A percentile compares a stretch with the other conserved stretches of the same genome.
Conservation (phyloP, 1,140 invertebrate species). For the Sycophila sp. region DNA sequence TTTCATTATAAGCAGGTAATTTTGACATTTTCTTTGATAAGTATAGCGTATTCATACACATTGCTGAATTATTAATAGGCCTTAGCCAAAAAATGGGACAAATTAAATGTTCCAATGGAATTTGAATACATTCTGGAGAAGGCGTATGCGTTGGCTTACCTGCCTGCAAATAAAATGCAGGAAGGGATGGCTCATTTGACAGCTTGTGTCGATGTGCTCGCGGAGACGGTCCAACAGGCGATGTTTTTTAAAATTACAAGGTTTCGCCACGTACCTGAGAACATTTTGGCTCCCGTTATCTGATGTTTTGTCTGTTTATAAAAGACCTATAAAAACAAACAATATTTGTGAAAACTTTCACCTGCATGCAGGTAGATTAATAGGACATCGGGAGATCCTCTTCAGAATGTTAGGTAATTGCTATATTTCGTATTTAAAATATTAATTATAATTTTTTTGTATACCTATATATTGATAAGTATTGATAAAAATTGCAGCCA, state of each 20-base stretch:
- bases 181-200: not conserved
- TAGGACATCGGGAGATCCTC: no score
- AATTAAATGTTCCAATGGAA: not conserved
- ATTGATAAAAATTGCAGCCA: no score
- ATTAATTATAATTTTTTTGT: no score
- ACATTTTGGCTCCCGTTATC: not conserved
- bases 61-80: no score
- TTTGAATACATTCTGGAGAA: not conserved
- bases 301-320: not conserved
- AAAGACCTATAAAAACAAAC: not conserved
- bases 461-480: no score
- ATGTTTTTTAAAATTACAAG: not conserved
- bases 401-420: no score
- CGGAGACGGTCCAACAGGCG: not conserved
- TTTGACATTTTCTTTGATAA: no score
- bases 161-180: not conserved
- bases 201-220: not conserved
- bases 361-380: no score
- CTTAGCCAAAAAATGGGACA: not conserved
- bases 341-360: not conserved
- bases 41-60: no score
- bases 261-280: not conserved
- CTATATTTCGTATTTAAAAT: no score
- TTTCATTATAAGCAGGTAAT: no score
- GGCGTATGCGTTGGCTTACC: not conserved